These are phyloP conservation scores for Pomatorhinus ruficollis DNA, from an alignment of 2,113 vertebrate species.

Conservation along the genomic window DNA sequence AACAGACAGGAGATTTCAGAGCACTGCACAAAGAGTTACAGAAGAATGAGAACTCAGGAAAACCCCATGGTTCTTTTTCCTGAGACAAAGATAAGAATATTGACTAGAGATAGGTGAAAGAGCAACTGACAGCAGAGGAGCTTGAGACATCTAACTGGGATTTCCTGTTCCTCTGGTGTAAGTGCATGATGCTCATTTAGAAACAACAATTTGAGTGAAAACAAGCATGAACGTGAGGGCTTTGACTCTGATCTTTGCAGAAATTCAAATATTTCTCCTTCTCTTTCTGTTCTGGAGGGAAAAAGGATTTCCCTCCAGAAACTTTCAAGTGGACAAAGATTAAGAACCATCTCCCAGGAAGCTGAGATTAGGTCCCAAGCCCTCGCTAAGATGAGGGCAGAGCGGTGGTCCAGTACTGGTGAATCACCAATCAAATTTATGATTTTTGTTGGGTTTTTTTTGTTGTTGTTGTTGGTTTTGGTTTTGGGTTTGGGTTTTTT, in stretches of 20 bases:
- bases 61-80: constrained; percentile 32
- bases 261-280: background rate
- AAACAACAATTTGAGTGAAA: background rate
- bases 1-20: background rate
- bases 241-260: background rate
- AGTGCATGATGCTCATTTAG: background rate
- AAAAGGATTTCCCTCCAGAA: background rate
- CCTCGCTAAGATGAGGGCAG: background rate
- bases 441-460: background rate
- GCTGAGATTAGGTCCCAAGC: background rate
- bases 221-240: background rate
- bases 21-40: constrained; percentile 29
- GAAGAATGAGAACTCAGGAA: constrained; percentile 42
- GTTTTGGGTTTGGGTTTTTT: background rate
- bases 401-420: background rate
- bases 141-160: constrained; percentile 5
- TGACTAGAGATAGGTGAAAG: constrained; percentile 53
- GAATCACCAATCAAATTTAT: background rate
- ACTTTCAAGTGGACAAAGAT: background rate
- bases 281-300: background rate
- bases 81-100: constrained; percentile 46
- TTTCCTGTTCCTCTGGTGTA: background rate
- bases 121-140: constrained; percentile 14
- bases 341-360: background rate
- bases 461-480: background rate